Evolutionary conservation across 2,888 invertebrate genomes (phyloP), one percentile per base, ranked within the genome.

Genomic region (Clistopyga incitator): DNA sequence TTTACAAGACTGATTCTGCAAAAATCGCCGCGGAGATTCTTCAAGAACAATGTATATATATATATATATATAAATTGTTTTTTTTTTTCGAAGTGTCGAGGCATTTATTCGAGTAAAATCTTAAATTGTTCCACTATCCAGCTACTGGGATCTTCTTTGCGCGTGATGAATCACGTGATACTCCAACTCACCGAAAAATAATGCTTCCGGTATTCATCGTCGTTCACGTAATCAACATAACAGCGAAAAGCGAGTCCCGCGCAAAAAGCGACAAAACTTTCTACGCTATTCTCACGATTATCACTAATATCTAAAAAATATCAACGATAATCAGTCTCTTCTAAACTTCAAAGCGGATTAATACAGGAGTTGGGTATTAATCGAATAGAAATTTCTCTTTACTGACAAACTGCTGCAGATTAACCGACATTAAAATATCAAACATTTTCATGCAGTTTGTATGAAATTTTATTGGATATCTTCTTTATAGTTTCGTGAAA

Each of bases 241-340:
- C 38, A 18, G 34, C 20, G 29, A 6, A n/a, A 71, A 71, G 6
- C 54, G 13, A 25, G 42, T 59, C 25, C 42, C 38, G 45, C 18
- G 72, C 29, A 45, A 20, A 47, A 61, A 61, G 29, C 18, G 61
- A 61, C 18, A 47, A 20, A 61, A 50, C 50, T 59, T 2, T 56
- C 42, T 23, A 42, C 15, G 15, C 20, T 71, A 56, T 77, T 54
- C 42, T 47, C 29, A 34, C 47, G 45, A 78, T 84, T 56, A 82
- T 71, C 77, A 81, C 78, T 86, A 83, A 80, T 82, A 80, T 71
- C 54, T 78, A 78, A 84, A 54, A 56, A 83, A 86, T 81, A 84
- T 83, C 79, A 86, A 85, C 85, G 84, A 85, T 86, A 84, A 87
- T 87, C 87, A 88, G 87, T 89, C 86, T 88, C 85, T 75, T 78